Evolutionary conservation across 2,888 invertebrate species (phyloP).

Genomic region (Stegophylla sp.): DNA sequence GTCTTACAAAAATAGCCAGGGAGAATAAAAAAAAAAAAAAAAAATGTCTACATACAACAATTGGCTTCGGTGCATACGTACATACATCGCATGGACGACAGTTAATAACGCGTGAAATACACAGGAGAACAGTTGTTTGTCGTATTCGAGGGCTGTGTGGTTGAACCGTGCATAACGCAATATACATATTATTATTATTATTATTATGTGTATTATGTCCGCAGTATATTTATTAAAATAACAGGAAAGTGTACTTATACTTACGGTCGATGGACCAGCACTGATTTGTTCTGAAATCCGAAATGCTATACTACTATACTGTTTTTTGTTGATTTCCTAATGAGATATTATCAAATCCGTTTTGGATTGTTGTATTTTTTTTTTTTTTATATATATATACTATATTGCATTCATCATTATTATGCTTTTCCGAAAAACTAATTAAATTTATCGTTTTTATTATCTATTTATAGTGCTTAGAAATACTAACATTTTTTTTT

Average conservation of each 20-base stretch:
- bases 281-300: constrained; percentile 3
- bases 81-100: not conserved
- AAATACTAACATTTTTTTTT: not conserved
- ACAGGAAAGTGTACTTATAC: constrained; percentile 1
- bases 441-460: not conserved
- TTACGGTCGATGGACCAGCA: not conserved
- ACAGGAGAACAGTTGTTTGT: constrained; percentile 4
- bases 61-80: constrained; percentile 14
- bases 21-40: too few species aligned
- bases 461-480: not conserved
- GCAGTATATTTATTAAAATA: not conserved
- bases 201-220: not conserved
- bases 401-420: not conserved
- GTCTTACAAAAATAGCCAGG: not conserved
- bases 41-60: constrained; percentile 17
- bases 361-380: not conserved
- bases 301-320: too few species aligned
- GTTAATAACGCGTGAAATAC: constrained; percentile 45
- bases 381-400: too few species aligned
- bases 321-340: not conserved
- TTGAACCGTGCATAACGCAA: constrained; percentile 10
- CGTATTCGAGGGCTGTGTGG: not conserved
- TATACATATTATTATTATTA: not conserved
- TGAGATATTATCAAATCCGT: not conserved
- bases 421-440: not conserved